These are phyloP conservation scores for Brachyhypopomus gauderio DNA, from an alignment of 2,113 vertebrate genomes.

Conservation along the genomic window DNA sequence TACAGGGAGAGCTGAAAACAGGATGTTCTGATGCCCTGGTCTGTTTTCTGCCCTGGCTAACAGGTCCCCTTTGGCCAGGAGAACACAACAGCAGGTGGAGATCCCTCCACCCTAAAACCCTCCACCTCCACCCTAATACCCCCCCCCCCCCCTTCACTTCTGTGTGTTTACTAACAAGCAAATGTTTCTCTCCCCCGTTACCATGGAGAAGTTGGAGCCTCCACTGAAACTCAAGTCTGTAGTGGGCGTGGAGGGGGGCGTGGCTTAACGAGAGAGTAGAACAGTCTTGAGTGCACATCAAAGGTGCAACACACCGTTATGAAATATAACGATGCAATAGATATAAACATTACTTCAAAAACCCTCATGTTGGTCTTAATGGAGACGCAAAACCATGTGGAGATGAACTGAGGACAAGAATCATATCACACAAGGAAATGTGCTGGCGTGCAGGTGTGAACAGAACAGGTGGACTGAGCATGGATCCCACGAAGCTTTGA, in stretches of 20 bases:
- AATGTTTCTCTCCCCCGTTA: neutral
- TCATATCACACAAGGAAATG: neutral
- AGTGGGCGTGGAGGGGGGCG: neutral
- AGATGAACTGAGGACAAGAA: neutral
- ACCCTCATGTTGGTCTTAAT: neutral
- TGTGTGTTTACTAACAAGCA: slow-evolving; percentile 4
- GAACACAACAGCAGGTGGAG: slow-evolving; percentile 46
- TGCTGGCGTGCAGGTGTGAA: neutral
- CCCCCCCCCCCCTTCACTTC: neutral
- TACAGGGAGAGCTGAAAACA: slow-evolving; percentile 1
- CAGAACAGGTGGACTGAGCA: too few relatives aligned
- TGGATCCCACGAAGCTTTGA: neutral
- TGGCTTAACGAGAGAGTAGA: neutral
- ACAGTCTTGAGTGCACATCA: too few relatives aligned
- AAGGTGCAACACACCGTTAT: too few relatives aligned
- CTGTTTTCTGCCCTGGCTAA: slow-evolving; percentile 21
- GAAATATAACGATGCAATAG: too few relatives aligned
- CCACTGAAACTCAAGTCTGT: too few relatives aligned
- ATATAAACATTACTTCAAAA: too few relatives aligned
- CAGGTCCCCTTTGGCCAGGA: slow-evolving; percentile 10
- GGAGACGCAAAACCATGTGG: neutral
- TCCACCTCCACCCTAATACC: neutral
- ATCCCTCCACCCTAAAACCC: neutral
- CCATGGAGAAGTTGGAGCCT: neutral
- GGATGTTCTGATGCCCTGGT: slow-evolving; percentile 24